These are phyloP conservation scores for Rhopalosiphum nymphaeae DNA, from an alignment of 2,888 invertebrate genomes.

Conservation along the genomic window DNA sequence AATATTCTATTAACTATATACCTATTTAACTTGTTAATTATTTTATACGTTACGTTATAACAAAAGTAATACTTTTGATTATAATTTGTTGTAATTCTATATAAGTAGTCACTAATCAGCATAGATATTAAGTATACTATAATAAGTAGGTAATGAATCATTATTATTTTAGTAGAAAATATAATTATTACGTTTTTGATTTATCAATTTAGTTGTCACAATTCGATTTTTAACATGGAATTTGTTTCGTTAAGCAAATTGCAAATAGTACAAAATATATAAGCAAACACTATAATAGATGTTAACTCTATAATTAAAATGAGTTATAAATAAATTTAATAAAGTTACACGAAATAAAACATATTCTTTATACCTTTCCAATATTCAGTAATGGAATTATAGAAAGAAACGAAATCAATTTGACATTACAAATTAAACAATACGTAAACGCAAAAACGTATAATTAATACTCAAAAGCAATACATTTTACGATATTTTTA, in stretches of 20 bases:
- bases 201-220: neutral
- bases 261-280: neutral
- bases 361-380: neutral
- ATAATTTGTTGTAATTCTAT: neutral
- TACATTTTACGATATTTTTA: neutral
- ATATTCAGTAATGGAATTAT: neutral
- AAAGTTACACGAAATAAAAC: neutral
- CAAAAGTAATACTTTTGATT: neutral
- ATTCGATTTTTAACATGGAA: neutral
- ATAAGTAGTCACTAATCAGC: neutral
- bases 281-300: neutral
- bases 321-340: neutral
- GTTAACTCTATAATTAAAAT: neutral
- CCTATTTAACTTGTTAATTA: neutral
- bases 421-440: neutral
- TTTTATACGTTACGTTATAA: neutral
- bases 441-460: neutral
- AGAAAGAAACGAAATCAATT: neutral
- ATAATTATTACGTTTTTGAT: neutral
- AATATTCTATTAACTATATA: neutral
- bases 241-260: neutral
- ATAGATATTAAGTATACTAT: neutral
- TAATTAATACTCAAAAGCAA: neutral
- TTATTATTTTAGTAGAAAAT: neutral
- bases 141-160: neutral